A percentile compares a stretch with the other conserved stretches of the same genome.
Evolutionary conservation across 1,140 invertebrate species (phyloP).

Genomic region (Pantala flavescens): DNA sequence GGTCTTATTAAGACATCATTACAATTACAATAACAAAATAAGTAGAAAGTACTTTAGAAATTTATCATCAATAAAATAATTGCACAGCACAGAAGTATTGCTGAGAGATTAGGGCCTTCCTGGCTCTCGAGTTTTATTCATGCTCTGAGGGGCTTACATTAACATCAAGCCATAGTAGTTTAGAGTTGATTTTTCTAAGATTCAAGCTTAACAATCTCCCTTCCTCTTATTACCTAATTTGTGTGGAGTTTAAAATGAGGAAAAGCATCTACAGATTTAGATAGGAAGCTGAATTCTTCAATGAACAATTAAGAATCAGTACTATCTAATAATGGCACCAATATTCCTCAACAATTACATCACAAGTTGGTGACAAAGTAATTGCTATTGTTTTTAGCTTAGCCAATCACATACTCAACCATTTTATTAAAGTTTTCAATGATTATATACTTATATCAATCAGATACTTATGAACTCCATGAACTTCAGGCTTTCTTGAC

Average conservation of each 20-base stretch:
- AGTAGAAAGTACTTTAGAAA: conserved; percentile 4
- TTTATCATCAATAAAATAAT: conserved; percentile 8
- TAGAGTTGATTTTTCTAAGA: neutral
- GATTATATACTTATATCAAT: too few relatives aligned
- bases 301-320: neutral
- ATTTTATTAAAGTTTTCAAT: too few relatives aligned
- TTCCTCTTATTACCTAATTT: neutral
- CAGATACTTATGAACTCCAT: too few relatives aligned
- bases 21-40: conserved; percentile 9
- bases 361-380: too few relatives aligned
- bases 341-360: neutral
- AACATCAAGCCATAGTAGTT: too few relatives aligned
- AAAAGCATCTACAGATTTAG: neutral
- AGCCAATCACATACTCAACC: too few relatives aligned
- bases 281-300: neutral
- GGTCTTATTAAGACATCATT: neutral
- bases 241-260: neutral
- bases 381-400: too few relatives aligned
- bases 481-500: too few relatives aligned
- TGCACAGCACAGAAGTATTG: neutral
- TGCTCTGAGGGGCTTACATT: neutral
- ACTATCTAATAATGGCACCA: conserved; percentile 1
- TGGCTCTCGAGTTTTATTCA: neutral
- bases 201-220: neutral
- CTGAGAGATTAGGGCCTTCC: conserved; percentile 3